Evolutionary conservation across 2,888 invertebrate genomes (phyloP).

Genomic region (Carcina quercana): DNA sequence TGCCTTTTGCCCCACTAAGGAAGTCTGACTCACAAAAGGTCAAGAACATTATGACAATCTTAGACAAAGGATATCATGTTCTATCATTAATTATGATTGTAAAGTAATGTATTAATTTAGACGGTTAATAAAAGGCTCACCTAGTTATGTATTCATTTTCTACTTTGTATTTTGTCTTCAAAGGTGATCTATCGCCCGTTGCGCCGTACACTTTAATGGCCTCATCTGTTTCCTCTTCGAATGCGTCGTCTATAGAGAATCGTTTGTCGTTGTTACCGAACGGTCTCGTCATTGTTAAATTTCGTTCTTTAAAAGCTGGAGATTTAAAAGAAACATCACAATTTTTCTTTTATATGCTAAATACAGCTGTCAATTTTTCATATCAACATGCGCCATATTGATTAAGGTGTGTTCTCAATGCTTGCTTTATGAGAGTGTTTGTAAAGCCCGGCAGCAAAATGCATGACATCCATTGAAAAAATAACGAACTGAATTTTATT

Average conservation of each 20-base stretch:
- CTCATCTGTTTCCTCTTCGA: slow-evolving; percentile 90
- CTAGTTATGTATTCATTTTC: slow-evolving; percentile 56
- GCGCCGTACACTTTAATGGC: slow-evolving; percentile 88
- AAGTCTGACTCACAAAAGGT: slow-evolving; percentile 51
- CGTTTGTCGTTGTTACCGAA: slow-evolving; percentile 75
- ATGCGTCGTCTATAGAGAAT: slow-evolving; percentile 89
- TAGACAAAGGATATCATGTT: slow-evolving; percentile 25
- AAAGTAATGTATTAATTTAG: too few relatives aligned
- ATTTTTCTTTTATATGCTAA: slow-evolving; percentile 41
- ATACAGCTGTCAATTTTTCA: slow-evolving; percentile 70
- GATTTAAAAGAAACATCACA: slow-evolving; percentile 57
- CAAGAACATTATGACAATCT: slow-evolving; percentile 35
- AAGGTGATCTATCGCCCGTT: slow-evolving; percentile 81
- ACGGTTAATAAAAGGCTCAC: slow-evolving; percentile 27
- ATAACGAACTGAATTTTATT: too few relatives aligned
- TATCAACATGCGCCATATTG: slow-evolving; percentile 66
- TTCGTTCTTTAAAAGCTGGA: slow-evolving; percentile 34
- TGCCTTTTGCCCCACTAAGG: slow-evolving; percentile 50
- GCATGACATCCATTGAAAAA: too few relatives aligned
- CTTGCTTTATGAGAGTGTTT: too few relatives aligned
- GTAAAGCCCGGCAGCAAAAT: too few relatives aligned
- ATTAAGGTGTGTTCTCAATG: slow-evolving; percentile 22
- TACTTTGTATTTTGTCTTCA: slow-evolving; percentile 67
- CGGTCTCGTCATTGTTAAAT: slow-evolving; percentile 64
- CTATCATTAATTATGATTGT: background rate